Base-by-base conservation (phyloP, 2,888 invertebrate species). In the Rosalia funebris region DNA sequence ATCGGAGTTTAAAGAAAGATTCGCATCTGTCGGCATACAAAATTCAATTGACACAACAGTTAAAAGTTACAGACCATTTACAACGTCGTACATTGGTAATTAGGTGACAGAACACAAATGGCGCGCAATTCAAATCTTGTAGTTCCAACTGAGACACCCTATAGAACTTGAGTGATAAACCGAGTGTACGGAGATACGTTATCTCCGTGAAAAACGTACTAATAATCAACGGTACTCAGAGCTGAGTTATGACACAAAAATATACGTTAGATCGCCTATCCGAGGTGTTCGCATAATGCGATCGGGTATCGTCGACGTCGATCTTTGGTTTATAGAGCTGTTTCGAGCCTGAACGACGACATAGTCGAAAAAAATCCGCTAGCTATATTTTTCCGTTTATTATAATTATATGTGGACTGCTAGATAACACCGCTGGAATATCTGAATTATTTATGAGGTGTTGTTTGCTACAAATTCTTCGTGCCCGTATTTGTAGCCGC, bases 181-280 rank as follows among this genome's bases (percentile, higher is more conserved):
- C n/a, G n/a, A n/a, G n/a, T n/a, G n/a, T n/a, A n/a, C n/a, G n/a
- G n/a, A n/a, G n/a, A n/a, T n/a, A n/a, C n/a, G n/a, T n/a, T n/a
- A n/a, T n/a, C n/a, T n/a, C n/a, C n/a, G n/a, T n/a, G n/a, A n/a
- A n/a, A n/a, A n/a, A n/a, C n/a, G n/a, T n/a, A n/a, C 16, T 15
- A 34, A 12, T 46, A 48, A 47, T 47, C 34, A 47, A 48, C 36
- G 20, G 11, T 20, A 36, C 19, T 36, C 36, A 48, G 36, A 19
- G 37, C 19, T 48, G 37, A 48, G 36, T 48, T 48, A 48, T 48
- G 20, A 17, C 36, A 17, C 17, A 5, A 48, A 48, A 48, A 37
- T 48, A 36, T 17, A 48, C 19, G 5, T 9, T 17, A 16, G 11
- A 15, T 19, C 19, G 37, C 48, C 12, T 36, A 36, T 36, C 11